phyloP scores from a whole-genome alignment of 2,888 invertebrate species.

The Caenorhabditis sp. region DNA sequence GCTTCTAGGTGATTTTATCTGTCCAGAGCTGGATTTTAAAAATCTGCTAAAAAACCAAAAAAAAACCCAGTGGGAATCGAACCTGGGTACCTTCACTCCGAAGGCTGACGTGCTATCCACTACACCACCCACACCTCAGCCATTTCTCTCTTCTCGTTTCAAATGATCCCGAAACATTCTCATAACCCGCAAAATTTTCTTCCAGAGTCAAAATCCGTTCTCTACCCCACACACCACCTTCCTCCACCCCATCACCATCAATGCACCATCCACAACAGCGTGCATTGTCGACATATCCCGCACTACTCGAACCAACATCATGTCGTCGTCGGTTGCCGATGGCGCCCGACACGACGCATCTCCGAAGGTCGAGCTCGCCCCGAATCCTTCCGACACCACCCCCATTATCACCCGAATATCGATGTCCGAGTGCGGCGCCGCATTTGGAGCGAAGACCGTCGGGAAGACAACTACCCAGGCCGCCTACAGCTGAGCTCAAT shows the following conservation, averaged over 20 bases:
- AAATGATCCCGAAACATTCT: not conserved
- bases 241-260: not conserved
- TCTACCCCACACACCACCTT: conserved; percentile 25
- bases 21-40: no score
- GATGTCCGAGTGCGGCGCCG: conserved; percentile 43
- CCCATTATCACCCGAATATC: conserved; percentile 53
- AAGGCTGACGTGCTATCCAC: no score
- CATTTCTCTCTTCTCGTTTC: not conserved
- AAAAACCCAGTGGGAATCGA: no score
- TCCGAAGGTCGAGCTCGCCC: conserved; percentile 51
- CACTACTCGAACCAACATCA: conserved; percentile 49
- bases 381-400: conserved; percentile 63
- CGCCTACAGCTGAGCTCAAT: conserved; percentile 38
- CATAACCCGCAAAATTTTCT: not conserved
- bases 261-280: conserved; percentile 49
- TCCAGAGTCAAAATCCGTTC: conserved; percentile 28
- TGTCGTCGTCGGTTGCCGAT: conserved; percentile 55
- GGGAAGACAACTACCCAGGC: conserved; percentile 46
- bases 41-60: no score
- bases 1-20: no score
- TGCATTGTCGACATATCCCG: conserved; percentile 41
- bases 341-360: conserved; percentile 39
- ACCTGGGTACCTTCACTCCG: no score
- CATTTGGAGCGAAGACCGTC: conserved; percentile 49
- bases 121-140: no score